A percentile compares a stretch with the other conserved stretches of the same genome.
Evolutionary conservation across 2,888 invertebrate species (phyloP).

Genomic region (Hirtodrosophila confusa): DNA sequence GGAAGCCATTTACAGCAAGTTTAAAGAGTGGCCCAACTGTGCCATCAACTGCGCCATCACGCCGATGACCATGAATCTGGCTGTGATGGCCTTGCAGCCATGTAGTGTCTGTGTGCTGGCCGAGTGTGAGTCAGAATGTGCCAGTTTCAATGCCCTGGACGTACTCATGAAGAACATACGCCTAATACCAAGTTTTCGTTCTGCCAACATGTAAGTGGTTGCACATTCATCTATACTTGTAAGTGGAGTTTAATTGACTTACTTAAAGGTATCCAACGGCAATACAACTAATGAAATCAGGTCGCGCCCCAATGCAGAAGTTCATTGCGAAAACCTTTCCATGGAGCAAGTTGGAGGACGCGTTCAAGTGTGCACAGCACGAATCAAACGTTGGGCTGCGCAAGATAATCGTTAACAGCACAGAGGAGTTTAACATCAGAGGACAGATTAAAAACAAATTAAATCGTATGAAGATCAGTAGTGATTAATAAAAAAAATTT

Average conservation of each 20-base stretch:
- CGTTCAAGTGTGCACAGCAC: slow-evolving; percentile 70
- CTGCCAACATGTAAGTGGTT: slow-evolving; percentile 76
- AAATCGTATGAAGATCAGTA: slow-evolving; percentile 4
- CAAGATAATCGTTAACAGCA: slow-evolving; percentile 72
- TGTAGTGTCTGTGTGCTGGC: slow-evolving; percentile 74
- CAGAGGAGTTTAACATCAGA: slow-evolving; percentile 22
- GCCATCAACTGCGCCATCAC: slow-evolving; percentile 77
- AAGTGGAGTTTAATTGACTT: no score
- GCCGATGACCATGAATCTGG: slow-evolving; percentile 76
- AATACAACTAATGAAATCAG: slow-evolving; percentile 69
- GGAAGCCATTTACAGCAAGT: slow-evolving; percentile 54
- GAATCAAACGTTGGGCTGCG: slow-evolving; percentile 73
- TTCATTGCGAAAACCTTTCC: slow-evolving; percentile 59
- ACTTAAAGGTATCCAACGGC: slow-evolving; percentile 77
- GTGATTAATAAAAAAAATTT: slow-evolving; percentile 7
- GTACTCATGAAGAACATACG: slow-evolving; percentile 80
- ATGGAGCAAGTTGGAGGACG: slow-evolving; percentile 61
- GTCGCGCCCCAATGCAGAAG: slow-evolving; percentile 64
- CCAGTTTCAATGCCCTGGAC: slow-evolving; percentile 77
- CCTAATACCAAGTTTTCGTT: slow-evolving; percentile 77
- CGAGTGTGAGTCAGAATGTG: slow-evolving; percentile 79
- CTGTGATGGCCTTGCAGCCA: slow-evolving; percentile 74
- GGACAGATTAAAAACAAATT: slow-evolving; percentile 15
- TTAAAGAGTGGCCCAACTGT: slow-evolving; percentile 72
- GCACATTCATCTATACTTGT: neutral